Percentiles rank a stretch among this genome's conserved stretches.
Evolutionary conservation across 2,113 vertebrate genomes (phyloP).

Genomic region (Sylvia atricapilla): DNA sequence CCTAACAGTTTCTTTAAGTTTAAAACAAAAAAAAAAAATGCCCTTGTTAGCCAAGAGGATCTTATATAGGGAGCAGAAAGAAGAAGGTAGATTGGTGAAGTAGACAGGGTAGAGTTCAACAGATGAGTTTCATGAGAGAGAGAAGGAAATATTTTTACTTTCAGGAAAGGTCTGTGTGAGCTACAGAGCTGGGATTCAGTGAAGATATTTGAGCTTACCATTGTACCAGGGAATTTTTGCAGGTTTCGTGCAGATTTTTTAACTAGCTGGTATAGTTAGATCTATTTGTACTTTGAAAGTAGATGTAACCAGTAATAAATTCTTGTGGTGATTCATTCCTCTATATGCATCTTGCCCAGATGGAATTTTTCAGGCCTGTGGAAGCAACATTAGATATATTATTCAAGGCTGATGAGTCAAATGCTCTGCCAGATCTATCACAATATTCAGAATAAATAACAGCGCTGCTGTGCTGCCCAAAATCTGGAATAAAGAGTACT

Average conservation of each 20-base stretch:
- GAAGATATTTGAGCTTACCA: not conserved
- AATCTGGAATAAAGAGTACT: not conserved
- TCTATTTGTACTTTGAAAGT: not conserved
- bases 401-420: not conserved
- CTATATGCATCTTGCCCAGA: not conserved
- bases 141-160: not conserved
- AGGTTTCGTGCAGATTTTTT: not conserved
- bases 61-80: not conserved
- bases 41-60: not conserved
- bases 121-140: not conserved
- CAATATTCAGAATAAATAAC: conserved; percentile 24
- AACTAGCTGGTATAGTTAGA: not conserved
- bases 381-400: not conserved
- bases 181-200: not conserved
- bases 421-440: not conserved
- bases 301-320: not conserved
- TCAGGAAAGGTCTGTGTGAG: not conserved
- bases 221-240: not conserved
- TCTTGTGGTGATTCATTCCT: not conserved
- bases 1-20: not conserved
- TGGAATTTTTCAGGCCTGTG: not conserved
- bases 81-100: not conserved
- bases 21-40: not conserved
- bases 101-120: not conserved
- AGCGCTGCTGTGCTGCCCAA: not conserved